Evolutionary conservation across 2,113 vertebrate genomes (phyloP).

Genomic region (Erythrocebus patas): DNA sequence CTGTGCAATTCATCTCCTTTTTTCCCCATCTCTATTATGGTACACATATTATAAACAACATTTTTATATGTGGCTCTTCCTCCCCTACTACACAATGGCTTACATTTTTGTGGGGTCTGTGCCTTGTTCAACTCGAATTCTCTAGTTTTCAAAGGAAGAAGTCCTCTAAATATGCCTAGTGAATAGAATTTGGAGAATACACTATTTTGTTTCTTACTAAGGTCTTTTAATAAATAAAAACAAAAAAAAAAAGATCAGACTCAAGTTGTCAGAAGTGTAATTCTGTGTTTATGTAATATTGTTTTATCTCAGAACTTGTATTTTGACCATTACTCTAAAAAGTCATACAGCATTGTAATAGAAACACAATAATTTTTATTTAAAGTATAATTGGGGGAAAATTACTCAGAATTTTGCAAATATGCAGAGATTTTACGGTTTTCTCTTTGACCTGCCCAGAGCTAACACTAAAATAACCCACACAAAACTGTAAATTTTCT

Average conservation of each 20-base stretch:
- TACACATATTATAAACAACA: neutral
- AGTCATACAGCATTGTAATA: neutral
- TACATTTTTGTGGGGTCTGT: neutral
- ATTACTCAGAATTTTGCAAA: neutral
- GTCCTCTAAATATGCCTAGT: neutral
- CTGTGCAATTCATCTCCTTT: neutral
- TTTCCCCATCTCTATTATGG: no score
- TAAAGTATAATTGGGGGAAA: neutral
- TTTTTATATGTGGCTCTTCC: neutral
- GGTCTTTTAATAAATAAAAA: neutral
- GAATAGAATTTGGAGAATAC: neutral
- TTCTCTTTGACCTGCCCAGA: neutral
- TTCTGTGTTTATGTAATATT: neutral
- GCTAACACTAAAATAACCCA: neutral
- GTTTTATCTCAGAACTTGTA: neutral
- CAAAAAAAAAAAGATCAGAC: neutral
- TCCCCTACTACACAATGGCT: accelerated
- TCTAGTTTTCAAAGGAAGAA: neutral
- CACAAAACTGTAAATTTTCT: neutral
- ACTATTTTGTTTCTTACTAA: neutral
- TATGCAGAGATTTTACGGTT: neutral
- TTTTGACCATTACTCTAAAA: neutral
- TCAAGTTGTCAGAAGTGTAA: neutral
- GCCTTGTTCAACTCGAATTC: neutral
- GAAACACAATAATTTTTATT: neutral